Percentiles rank a stretch among this genome's conserved stretches.
Evolutionary conservation across 2,113 vertebrate species (phyloP).

Genomic region (Planiliza haematocheilus): DNA sequence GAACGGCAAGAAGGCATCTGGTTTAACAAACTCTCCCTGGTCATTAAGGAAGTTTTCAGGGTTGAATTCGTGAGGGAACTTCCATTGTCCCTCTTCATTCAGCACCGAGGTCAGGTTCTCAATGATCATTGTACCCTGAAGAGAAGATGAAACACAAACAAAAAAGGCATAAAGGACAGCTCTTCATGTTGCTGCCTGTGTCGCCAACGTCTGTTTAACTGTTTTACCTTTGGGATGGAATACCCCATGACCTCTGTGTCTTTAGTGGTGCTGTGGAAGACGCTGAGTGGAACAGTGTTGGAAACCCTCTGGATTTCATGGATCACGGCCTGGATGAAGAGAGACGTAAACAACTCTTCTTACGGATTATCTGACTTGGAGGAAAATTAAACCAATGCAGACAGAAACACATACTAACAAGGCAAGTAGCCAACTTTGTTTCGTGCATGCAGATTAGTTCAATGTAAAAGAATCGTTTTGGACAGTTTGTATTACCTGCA

Average conservation of each 20-base stretch:
- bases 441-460: too few relatives aligned
- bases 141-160: background rate
- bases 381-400: background rate
- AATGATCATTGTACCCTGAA: conserved; percentile 72
- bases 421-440: too few relatives aligned
- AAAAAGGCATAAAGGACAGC: background rate
- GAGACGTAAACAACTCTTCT: background rate
- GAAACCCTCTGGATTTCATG: conserved; percentile 79
- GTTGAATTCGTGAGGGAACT: conserved; percentile 77
- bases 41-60: conserved; percentile 80
- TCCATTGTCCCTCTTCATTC: conserved; percentile 79
- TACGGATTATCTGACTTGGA: background rate
- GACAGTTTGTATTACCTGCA: conserved; percentile 54
- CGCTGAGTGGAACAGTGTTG: conserved; percentile 72
- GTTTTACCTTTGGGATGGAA: conserved; percentile 74
- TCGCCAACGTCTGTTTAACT: background rate
- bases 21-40: conserved; percentile 73
- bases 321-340: conserved; percentile 71
- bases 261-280: conserved; percentile 67
- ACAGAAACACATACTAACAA: too few relatives aligned
- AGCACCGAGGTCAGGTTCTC: conserved; percentile 69
- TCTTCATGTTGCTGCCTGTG: background rate
- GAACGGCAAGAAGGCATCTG: conserved; percentile 79
- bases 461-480: too few relatives aligned
- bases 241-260: conserved; percentile 79